These are phyloP conservation scores for Salpingus planirostris DNA, from an alignment of 2,888 invertebrate genomes.

Conservation along the genomic window DNA sequence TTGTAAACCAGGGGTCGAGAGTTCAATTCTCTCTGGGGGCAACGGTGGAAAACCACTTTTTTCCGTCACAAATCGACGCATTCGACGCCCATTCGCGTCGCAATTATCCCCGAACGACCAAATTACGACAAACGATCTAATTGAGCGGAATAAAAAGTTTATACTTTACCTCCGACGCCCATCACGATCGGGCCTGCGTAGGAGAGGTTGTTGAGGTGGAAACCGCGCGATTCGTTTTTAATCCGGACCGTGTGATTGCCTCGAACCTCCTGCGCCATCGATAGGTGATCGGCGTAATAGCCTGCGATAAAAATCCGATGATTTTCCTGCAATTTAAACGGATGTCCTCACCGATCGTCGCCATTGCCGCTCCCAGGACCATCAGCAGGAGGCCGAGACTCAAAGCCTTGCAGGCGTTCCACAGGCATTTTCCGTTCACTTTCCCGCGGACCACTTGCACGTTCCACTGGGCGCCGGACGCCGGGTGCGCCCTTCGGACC, in stretches of 20 bases:
- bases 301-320: slow-evolving; percentile 48
- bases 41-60: slow-evolving; percentile 27
- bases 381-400: slow-evolving; percentile 80
- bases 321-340: too few relatives aligned
- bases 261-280: slow-evolving; percentile 66
- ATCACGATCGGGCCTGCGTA: slow-evolving; percentile 97
- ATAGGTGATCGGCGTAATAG: slow-evolving; percentile 75
- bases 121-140: too few relatives aligned
- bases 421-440: slow-evolving; percentile 81
- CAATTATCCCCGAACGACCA: too few relatives aligned
- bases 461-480: slow-evolving; percentile 78
- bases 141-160: too few relatives aligned
- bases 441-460: slow-evolving; percentile 78
- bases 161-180: slow-evolving; percentile 78
- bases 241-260: slow-evolving; percentile 71
- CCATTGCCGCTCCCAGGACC: slow-evolving; percentile 86
- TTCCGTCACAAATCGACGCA: slow-evolving; percentile 1
- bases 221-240: slow-evolving; percentile 73
- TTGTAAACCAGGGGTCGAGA: too few relatives aligned
- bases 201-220: slow-evolving; percentile 80
- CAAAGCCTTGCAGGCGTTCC: slow-evolving; percentile 90
- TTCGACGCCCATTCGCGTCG: too few relatives aligned
- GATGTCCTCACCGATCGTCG: slow-evolving; percentile 81
- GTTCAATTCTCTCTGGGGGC: slow-evolving; percentile 53
- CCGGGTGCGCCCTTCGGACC: slow-evolving; percentile 61